These are phyloP conservation scores for Venturia canescens DNA, from an alignment of 1,140 invertebrate species.

Conservation along the genomic window DNA sequence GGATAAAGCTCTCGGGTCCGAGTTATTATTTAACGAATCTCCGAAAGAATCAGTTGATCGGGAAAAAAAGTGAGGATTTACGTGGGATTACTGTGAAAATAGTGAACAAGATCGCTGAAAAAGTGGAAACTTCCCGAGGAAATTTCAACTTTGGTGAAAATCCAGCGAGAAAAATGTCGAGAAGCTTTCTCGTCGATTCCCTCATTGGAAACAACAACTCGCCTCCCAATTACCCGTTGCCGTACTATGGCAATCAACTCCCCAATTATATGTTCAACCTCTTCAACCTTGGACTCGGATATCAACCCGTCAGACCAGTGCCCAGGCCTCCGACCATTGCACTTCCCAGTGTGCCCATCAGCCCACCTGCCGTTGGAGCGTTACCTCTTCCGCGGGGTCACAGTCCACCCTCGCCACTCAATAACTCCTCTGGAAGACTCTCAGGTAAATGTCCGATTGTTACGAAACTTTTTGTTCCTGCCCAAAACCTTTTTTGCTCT, in stretches of 20 bases:
- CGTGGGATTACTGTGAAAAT: conserved; percentile 29
- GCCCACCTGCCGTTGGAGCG: conserved; percentile 59
- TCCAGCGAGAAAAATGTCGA: conserved; percentile 79
- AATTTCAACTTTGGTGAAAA: neutral
- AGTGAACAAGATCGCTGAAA: conserved; percentile 6
- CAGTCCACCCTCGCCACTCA: conserved; percentile 72
- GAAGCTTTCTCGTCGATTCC: conserved; percentile 86
- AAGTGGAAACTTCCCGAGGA: neutral
- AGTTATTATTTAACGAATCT: neutral
- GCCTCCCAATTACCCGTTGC: conserved; percentile 69
- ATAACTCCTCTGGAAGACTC: conserved; percentile 60
- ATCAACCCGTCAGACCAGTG: conserved; percentile 71
- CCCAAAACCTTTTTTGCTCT: neutral
- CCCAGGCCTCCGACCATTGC: conserved; percentile 65
- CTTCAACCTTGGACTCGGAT: conserved; percentile 71
- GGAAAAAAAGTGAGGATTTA: conserved; percentile 2
- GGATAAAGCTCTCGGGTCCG: neutral
- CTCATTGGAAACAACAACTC: conserved; percentile 82
- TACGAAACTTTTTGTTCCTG: conserved; percentile 1
- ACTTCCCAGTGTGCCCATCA: conserved; percentile 56
- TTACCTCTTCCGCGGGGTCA: conserved; percentile 61
- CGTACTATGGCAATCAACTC: conserved; percentile 70
- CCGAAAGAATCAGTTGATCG: neutral
- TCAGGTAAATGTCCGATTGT: conserved; percentile 62
- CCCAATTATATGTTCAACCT: conserved; percentile 74